Percentiles rank a stretch among this genome's conserved stretches.
These are phyloP conservation scores for Heliconius charithonia DNA, from an alignment of 2,888 invertebrate species.

Conservation along the genomic window DNA sequence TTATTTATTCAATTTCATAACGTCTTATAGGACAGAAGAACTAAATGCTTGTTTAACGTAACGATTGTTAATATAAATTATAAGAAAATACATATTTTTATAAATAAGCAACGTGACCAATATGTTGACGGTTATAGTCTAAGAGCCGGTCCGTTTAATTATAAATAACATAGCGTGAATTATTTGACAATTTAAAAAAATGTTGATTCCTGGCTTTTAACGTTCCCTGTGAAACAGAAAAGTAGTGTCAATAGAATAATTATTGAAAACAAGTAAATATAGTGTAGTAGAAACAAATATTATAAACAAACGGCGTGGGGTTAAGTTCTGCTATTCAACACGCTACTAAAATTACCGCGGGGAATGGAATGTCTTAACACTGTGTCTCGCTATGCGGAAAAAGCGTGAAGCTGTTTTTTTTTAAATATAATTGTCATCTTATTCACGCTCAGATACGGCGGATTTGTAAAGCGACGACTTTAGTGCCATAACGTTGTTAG, in stretches of 20 bases:
- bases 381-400: not conserved
- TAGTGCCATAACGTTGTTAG: slow-evolving; percentile 52
- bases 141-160: slow-evolving; percentile 35
- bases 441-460: slow-evolving; percentile 6
- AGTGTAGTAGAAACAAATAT: not conserved
- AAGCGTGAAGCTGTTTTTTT: not conserved
- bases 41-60: slow-evolving; percentile 36
- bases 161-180: slow-evolving; percentile 20
- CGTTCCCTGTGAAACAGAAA: not conserved
- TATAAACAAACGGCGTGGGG: too few species aligned
- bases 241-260: not conserved
- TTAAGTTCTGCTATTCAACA: not conserved
- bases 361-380: too few species aligned
- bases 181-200: not conserved
- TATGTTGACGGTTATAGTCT: slow-evolving; percentile 59
- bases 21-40: slow-evolving; percentile 48
- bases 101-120: slow-evolving; percentile 69
- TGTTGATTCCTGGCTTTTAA: not conserved
- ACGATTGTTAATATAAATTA: slow-evolving; percentile 48
- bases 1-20: too few species aligned
- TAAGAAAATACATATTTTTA: slow-evolving; percentile 76
- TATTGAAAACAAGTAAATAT: not conserved
- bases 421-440: not conserved
- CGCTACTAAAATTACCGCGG: not conserved
- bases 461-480: slow-evolving; percentile 38